A percentile compares a stretch with the other conserved stretches of the same genome.
Evolutionary conservation across 2,888 invertebrate genomes (phyloP).

Genomic region (Nomada hirtipes): DNA sequence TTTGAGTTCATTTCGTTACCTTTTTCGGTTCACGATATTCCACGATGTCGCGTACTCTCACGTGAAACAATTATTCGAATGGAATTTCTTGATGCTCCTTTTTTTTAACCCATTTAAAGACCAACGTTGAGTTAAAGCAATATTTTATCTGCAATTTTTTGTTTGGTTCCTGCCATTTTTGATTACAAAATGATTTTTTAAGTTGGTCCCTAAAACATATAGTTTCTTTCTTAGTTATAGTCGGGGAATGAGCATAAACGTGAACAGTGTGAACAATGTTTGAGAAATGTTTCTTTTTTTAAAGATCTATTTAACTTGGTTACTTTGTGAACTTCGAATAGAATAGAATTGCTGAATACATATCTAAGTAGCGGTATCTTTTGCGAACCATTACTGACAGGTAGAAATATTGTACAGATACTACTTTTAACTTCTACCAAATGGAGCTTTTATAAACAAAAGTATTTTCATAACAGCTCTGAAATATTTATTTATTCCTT

Average conservation of each 20-base stretch:
- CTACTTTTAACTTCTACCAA: neutral
- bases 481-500: neutral
- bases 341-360: neutral
- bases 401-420: constrained; percentile 12
- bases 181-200: too few relatives aligned
- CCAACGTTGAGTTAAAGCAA: too few relatives aligned
- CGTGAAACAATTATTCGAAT: too few relatives aligned
- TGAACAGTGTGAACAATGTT: neutral
- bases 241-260: neutral
- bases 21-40: constrained; percentile 19
- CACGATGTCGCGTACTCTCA: neutral
- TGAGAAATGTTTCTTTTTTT: neutral
- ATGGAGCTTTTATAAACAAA: constrained; percentile 5
- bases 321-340: neutral
- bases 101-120: neutral
- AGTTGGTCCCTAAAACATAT: neutral
- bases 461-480: neutral
- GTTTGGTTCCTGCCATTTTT: too few relatives aligned
- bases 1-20: constrained; percentile 44
- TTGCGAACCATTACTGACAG: neutral
- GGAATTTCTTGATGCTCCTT: neutral
- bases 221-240: neutral
- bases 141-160: too few relatives aligned
- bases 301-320: neutral
- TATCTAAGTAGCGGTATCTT: neutral